phyloP scores from a whole-genome alignment of 2,797 vertebrate species.

The Macropus fuliginosus region DNA sequence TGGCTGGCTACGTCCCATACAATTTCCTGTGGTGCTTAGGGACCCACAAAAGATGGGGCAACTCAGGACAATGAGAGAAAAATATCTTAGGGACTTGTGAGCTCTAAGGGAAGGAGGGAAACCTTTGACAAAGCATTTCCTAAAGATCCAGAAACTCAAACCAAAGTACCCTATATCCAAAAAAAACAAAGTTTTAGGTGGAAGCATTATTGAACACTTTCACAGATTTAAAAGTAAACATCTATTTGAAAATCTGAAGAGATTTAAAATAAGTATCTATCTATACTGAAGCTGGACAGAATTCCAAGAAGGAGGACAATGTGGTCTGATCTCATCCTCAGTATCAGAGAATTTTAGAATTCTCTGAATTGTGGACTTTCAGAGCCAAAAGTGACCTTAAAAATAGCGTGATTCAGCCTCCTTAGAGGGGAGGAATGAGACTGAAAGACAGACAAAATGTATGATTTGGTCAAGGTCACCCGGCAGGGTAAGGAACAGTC shows the following conservation, averaged over 20 bases:
- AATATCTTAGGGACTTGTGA: neutral
- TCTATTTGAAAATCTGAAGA: rapidly evolving
- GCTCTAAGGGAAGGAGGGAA: neutral
- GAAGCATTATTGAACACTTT: neutral
- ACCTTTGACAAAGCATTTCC: neutral
- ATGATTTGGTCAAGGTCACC: neutral
- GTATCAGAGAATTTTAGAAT: neutral
- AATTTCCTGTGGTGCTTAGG: rapidly evolving
- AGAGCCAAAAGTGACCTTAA: neutral
- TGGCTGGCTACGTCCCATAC: neutral
- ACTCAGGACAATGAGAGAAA: neutral
- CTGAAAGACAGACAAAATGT: neutral
- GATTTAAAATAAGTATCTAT: too few species aligned
- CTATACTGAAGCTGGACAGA: rapidly evolving
- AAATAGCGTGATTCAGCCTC: neutral
- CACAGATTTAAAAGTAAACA: neutral
- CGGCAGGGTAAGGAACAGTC: neutral
- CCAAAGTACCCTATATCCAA: neutral
- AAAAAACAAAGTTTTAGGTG: neutral
- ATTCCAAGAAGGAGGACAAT: neutral
- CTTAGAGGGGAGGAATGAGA: rapidly evolving
- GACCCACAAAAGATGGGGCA: neutral
- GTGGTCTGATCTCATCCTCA: neutral
- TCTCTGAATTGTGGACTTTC: neutral
- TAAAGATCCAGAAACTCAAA: neutral